Evolutionary conservation across 2,797 vertebrate genomes (phyloP).

Genomic region (Sebastiscus albofasciatus): DNA sequence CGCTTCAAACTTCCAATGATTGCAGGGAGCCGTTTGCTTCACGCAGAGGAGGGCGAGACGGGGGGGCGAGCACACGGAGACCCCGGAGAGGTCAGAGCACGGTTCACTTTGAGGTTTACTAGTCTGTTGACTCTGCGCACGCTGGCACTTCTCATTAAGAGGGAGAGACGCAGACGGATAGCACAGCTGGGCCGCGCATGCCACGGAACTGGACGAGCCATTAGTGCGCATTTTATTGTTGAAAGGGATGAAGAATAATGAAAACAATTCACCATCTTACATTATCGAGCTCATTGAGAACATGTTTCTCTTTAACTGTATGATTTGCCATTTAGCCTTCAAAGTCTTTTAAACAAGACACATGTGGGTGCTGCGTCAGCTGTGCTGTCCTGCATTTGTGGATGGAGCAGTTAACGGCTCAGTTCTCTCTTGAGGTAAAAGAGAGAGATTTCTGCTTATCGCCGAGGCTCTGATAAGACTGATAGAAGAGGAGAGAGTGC

Average conservation of each 20-base stretch:
- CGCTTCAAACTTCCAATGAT: constrained; percentile 32
- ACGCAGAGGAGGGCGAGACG: constrained; percentile 15
- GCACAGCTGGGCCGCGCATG: constrained; percentile 48
- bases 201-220: constrained; percentile 38
- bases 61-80: constrained; percentile 18
- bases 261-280: constrained; percentile 26
- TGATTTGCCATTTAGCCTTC: constrained; percentile 22
- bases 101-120: constrained; percentile 69
- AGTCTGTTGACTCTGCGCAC: constrained; percentile 50
- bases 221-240: constrained; percentile 37
- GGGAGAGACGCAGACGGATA: constrained; percentile 25
- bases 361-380: constrained; percentile 16
- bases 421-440: constrained; percentile 10
- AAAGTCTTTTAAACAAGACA: not conserved
- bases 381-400: constrained; percentile 8
- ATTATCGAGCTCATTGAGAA: constrained; percentile 25
- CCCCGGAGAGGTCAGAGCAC: constrained; percentile 40
- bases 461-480: constrained; percentile 29
- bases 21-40: constrained; percentile 43
- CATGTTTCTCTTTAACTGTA: constrained; percentile 23
- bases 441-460: constrained; percentile 25
- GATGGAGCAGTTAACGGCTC: not conserved
- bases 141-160: constrained; percentile 57
- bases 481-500: constrained; percentile 35
- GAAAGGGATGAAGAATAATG: constrained; percentile 19